phyloP scores from a whole-genome alignment of 2,113 vertebrate genomes.

The Tauraco erythrolophus region DNA sequence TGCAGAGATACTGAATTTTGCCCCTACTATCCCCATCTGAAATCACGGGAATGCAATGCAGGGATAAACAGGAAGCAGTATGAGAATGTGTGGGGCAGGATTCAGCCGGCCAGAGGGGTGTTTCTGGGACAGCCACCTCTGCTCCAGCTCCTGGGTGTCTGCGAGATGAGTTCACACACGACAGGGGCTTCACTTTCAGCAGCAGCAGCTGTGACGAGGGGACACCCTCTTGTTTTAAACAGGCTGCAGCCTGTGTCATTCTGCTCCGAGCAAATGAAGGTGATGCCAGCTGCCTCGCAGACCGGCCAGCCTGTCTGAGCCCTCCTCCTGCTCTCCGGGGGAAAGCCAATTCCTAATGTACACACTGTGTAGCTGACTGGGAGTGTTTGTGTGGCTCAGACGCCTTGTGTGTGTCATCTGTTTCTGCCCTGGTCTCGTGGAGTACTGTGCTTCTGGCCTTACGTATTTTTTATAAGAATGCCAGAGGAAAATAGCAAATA shows the following conservation, averaged over 20 bases:
- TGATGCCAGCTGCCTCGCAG: not conserved
- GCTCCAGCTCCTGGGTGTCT: not conserved
- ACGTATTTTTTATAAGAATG: not conserved
- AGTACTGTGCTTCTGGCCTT: not conserved
- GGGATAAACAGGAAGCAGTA: not conserved
- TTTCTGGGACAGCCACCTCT: not conserved
- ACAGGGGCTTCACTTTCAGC: not conserved
- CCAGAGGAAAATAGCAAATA: constrained; percentile 13
- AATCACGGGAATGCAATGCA: not conserved
- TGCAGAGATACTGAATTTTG: not conserved
- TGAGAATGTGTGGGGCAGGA: not conserved
- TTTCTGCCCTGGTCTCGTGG: not conserved
- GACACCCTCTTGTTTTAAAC: not conserved
- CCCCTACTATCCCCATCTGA: not conserved
- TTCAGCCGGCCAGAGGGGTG: not conserved
- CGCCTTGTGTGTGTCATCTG: constrained; percentile 4
- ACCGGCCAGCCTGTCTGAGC: not conserved
- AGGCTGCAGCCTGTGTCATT: not conserved
- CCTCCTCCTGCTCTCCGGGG: constrained; percentile 53
- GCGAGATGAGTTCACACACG: not conserved
- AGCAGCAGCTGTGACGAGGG: not conserved
- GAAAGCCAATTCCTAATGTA: constrained; percentile 48
- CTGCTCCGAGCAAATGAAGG: not conserved
- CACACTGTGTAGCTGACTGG: constrained; percentile 50
- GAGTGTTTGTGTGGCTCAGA: constrained; percentile 59